Conservation (phyloP, 2,113 vertebrate species). For the Eretmochelys imbricata region DNA sequence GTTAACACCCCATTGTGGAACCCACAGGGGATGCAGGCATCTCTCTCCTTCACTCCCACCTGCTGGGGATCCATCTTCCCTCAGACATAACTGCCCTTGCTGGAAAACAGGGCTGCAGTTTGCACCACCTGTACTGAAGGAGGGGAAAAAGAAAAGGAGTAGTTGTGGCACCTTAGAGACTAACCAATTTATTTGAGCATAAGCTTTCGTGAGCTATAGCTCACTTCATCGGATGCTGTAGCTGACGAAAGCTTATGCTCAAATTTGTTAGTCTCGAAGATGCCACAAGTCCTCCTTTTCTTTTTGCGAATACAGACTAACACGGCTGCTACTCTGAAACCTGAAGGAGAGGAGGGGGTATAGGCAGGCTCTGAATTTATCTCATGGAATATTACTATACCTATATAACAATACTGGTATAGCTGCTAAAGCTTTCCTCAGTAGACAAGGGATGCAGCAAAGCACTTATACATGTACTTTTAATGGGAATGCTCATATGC, state of each 20-base stretch:
- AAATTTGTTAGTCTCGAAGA: too few species aligned
- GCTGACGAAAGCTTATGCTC: too few species aligned
- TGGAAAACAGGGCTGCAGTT: background rate
- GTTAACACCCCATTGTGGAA: rapidly evolving
- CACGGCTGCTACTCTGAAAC: too few species aligned
- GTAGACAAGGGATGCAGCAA: background rate
- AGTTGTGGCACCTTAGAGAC: too few species aligned
- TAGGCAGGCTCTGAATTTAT: background rate
- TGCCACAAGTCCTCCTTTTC: too few species aligned
- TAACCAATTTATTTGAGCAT: too few species aligned
- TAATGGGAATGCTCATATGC: background rate
- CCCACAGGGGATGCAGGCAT: background rate
- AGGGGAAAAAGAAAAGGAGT: background rate
- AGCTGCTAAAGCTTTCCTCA: background rate
- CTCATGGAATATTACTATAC: background rate
- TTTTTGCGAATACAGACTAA: too few species aligned
- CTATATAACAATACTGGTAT: background rate
- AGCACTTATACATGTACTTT: background rate
- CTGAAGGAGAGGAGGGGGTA: background rate
- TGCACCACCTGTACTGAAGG: rapidly evolving
- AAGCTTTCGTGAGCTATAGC: too few species aligned
- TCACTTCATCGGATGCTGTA: too few species aligned
- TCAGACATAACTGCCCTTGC: background rate
- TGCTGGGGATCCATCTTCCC: background rate
- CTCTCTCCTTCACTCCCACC: background rate